Evolutionary conservation across 2,113 vertebrate genomes (phyloP).

Genomic region (Trinectes maculatus): DNA sequence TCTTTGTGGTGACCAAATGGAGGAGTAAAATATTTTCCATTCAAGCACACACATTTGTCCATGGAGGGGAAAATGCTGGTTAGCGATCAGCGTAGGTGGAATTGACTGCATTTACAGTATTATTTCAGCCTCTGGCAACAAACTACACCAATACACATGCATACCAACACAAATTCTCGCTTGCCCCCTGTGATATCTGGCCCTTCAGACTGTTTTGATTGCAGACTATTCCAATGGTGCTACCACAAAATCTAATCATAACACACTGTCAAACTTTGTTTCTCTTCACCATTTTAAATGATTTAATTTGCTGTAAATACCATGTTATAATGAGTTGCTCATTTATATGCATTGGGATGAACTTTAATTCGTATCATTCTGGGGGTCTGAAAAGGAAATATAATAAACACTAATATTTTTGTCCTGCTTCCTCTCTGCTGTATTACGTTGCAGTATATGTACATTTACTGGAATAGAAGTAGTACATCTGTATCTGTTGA

Average conservation of each 20-base stretch:
- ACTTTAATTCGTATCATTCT: too few relatives aligned
- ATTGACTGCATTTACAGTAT: constrained; percentile 46
- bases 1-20: constrained; percentile 58
- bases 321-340: too few relatives aligned
- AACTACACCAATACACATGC: constrained; percentile 17
- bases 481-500: too few relatives aligned
- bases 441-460: too few relatives aligned
- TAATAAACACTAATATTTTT: too few relatives aligned
- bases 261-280: background rate
- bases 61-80: constrained; percentile 45
- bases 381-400: too few relatives aligned
- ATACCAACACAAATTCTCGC: background rate
- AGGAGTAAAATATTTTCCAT: constrained; percentile 62
- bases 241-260: background rate
- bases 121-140: constrained; percentile 14
- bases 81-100: constrained; percentile 40
- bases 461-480: too few relatives aligned
- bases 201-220: background rate
- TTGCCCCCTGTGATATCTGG: background rate
- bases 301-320: background rate
- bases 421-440: too few relatives aligned
- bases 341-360: too few relatives aligned
- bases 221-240: background rate
- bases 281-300: background rate
- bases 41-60: constrained; percentile 50